Base-by-base conservation (phyloP, 2,888 invertebrate species). In the Orthosia incerta region DNA sequence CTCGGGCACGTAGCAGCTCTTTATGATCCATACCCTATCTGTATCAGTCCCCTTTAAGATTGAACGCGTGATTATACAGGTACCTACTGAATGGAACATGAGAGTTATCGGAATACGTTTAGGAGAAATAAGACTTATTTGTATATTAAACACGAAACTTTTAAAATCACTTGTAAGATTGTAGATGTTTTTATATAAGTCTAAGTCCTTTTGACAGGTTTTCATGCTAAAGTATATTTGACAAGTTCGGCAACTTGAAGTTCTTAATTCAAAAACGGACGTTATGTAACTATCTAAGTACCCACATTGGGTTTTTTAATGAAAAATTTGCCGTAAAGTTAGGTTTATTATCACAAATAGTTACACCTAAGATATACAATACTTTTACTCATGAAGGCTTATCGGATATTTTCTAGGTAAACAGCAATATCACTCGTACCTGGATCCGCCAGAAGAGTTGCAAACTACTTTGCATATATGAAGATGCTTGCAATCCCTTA, bases 81-180 rank as follows among this genome's bases (percentile, higher is more conserved):
- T n/a, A n/a, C n/a, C n/a, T n/a, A n/a, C 39, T 59, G 59, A 59
- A 59, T 39, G 20, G 39, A 39, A 45, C 20, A 45, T 45, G 59
- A 59, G n/a, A 31, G 39, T n/a, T 20, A 59, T 59, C 39, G 59
- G 20, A 45, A 59, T 45, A n/a, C 39, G 20, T 45, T 59, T 59
- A 60, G 3, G 20, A 45, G 39, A 60, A 45, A 20, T 60, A 20
- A 45, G 45, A 60, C 39, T 39, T 59, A 5, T 13, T n/a, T n/a
- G n/a, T n/a, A n/a, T 15, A 39, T 45, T 20, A 45, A 16, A 59
- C 9, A 60, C 45, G n/a, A 13, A 39, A 13, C 20, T 13, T 45
- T 20, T 60, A 3, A 60, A 45, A 60, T 60, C 20, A 45, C 5
- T 26, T 56, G 5, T 60, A 16, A 45, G 45, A 20, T 23, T 55